Evolutionary conservation across 1,140 invertebrate genomes (phyloP).

Genomic region (Pseudomyrmex gracilis): DNA sequence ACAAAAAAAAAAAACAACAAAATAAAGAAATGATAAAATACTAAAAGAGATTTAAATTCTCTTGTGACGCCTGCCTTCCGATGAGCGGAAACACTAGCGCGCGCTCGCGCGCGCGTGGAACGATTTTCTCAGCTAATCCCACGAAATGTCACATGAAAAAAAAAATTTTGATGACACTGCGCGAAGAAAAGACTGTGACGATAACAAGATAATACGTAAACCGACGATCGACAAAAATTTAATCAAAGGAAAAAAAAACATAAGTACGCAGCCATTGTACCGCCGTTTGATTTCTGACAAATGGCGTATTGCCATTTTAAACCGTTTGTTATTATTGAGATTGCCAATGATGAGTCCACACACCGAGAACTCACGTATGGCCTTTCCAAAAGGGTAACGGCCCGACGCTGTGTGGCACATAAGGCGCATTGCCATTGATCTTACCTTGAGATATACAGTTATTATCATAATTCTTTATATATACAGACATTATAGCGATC

Average conservation of each 20-base stretch:
- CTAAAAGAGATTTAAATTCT: no score
- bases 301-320: constrained; percentile 27
- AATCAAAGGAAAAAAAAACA: neutral
- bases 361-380: neutral
- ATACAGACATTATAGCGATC: neutral
- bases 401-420: neutral
- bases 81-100: no score
- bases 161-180: no score
- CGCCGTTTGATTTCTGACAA: constrained; percentile 7
- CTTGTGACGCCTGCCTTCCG: no score
- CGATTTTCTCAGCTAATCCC: no score
- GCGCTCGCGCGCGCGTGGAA: no score
- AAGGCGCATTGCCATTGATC: neutral
- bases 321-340: constrained; percentile 25
- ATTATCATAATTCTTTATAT: neutral
- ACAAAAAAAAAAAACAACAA: neutral
- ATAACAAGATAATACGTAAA: no score
- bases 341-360: constrained; percentile 32
- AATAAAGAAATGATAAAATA: neutral
- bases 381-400: constrained; percentile 32
- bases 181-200: no score
- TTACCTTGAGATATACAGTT: neutral
- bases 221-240: neutral
- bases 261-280: neutral
- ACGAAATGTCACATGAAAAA: no score